Base-by-base conservation (phyloP, 2,797 vertebrate species). In the Busarellus nigricollis region DNA sequence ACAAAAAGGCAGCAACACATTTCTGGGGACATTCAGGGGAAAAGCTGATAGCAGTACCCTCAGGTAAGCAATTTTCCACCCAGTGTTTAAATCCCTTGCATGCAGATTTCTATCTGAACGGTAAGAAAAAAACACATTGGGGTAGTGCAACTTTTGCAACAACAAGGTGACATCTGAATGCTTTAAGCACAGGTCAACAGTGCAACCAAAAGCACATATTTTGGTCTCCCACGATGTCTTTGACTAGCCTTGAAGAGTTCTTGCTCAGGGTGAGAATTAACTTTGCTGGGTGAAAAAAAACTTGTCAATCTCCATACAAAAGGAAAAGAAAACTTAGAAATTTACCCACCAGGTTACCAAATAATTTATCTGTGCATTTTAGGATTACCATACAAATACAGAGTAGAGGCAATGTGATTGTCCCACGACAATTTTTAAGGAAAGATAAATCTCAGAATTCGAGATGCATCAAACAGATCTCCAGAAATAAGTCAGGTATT, bases 171-270 rank as follows among this genome's bases (percentile, higher is more conserved):
- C 35, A 83, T 35, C 21, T 26, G 31, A 77, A 89, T 40, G 44
- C 25, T 70, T 26, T 42, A 76, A 54, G 33, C 33, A 69, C 6
- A 54, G 45, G n/a, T 38, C 17, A 7, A 31, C 22, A 33, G 0
- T 70, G 31, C 1, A 2, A 79, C 14, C 28, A 83, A 71, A 74
- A 1, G 13, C 52, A 77, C 9, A 8, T 49, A 9, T 26, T 69
- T 26, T 24, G 33, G 9, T 42, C 54, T 72, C 47, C 52, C 3
- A 0, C 0, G 0, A 12, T 15, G 5, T 18, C 57, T 80, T 26
- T 54, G 49, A 66, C 44, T 2, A 44, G 45, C 37, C 24, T 67
- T 15, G 16, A 71, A 37, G 6, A 40, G 40, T 3, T 78, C 25
- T 50, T 47, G 20, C 20, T 67, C 42, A 69, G 42, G 15, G 20